Base-by-base conservation (phyloP, 1,140 invertebrate genomes). In the Papilio dardanus region DNA sequence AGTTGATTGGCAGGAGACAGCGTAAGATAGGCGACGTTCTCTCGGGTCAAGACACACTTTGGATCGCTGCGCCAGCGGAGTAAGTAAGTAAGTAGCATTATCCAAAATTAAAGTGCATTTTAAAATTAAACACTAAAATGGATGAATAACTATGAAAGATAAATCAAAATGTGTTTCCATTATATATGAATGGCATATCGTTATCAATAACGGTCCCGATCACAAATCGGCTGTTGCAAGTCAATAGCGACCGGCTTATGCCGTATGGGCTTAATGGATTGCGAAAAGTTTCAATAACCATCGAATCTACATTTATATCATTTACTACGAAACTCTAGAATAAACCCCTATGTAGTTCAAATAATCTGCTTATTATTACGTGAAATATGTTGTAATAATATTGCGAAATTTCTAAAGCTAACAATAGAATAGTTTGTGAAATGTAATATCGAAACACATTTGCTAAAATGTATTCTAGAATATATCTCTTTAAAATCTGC, bases 211-310 rank as follows among this genome's bases (percentile, higher is more conserved):
- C 71, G 71, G 71, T 33, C 14, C 30, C 71, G 31, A 73, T 73
- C 71, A 73, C 71, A 73, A 73, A 73, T 73, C 69, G 69, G 69
- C 71, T 73, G 71, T 73, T 58, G 71, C 71, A 73, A 73, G 71
- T 73, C 71, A 73, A 73, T 73, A 54, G 46, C 67, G 33, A 69
- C 67, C 71, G 71, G 71, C 71, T 73, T 73, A 73, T 73, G n/a
- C 71, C 71, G 46, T 73, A 58, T 58, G 71, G 46, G 71, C 71
- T 73, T 73, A 73, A 73, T 73, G 71, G 71, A 73, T 73, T 73
- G 71, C 71, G 71, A 73, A 73, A 73, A 73, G 71, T 73, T 73
- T 73, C 46, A 73, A 73, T 73, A 73, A 58, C 71, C 71, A 73
- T 54, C 71, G n/a, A 73, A 73, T 73, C 71, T 73, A 73, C 71